phyloP scores from a whole-genome alignment of 2,113 vertebrate species.

The Pteronura brasiliensis region DNA sequence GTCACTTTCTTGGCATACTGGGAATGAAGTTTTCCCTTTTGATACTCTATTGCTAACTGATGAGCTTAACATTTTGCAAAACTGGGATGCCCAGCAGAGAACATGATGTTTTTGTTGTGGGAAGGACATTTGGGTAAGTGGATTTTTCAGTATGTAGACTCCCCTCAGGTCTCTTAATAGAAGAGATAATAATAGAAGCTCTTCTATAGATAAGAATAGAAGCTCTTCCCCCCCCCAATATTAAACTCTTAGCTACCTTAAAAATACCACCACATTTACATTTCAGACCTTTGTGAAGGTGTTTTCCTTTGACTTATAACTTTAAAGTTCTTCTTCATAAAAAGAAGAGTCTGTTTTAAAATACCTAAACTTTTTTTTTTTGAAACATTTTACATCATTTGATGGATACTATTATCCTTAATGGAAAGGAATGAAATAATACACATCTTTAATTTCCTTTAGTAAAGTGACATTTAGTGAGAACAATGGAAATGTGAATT shows the following conservation, averaged over 20 bases:
- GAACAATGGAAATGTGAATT: conserved; percentile 46
- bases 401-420: conserved; percentile 15
- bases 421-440: conserved; percentile 47
- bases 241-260: not conserved
- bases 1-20: not conserved
- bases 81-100: not conserved
- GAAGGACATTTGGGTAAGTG: not conserved
- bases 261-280: not conserved
- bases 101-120: not conserved
- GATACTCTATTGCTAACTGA: not conserved
- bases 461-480: conserved; percentile 55
- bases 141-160: not conserved
- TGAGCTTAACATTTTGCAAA: not conserved
- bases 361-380: conserved; percentile 1
- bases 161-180: not conserved
- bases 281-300: not conserved
- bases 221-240: not conserved
- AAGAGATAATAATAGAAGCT: too few relatives aligned
- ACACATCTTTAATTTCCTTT: conserved; percentile 48
- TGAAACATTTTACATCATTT: conserved; percentile 49
- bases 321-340: not conserved
- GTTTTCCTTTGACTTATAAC: not conserved
- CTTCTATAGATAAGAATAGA: too few relatives aligned
- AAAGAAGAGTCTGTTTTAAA: conserved; percentile 52
- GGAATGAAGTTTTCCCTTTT: not conserved